A percentile compares a stretch with the other conserved stretches of the same genome.
Evolutionary conservation across 2,888 invertebrate genomes (phyloP).

Genomic region (Brachyptera putata): DNA sequence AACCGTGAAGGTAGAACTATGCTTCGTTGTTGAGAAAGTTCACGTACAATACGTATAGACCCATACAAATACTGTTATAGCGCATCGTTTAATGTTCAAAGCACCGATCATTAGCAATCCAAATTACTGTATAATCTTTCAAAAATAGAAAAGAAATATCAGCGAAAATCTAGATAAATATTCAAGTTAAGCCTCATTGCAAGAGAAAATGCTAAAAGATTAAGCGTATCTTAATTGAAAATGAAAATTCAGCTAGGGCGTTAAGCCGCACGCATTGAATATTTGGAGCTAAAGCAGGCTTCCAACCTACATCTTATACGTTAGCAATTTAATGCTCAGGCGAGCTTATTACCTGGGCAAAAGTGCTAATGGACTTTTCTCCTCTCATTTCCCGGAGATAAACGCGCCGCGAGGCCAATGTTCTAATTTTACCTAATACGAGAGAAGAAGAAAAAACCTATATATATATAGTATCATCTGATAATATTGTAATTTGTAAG

Average conservation of each 20-base stretch:
- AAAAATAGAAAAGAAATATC: not conserved
- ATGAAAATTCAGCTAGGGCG: constrained; percentile 17
- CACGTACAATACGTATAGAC: no score
- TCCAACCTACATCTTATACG: no score
- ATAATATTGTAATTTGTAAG: constrained; percentile 16
- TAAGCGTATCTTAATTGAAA: constrained; percentile 16
- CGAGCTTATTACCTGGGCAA: constrained; percentile 4
- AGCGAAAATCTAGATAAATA: not conserved
- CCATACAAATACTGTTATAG: no score
- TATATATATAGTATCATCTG: no score
- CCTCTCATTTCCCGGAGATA: constrained; percentile 15
- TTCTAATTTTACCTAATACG: constrained; percentile 5
- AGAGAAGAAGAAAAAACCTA: not conserved
- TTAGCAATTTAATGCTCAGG: no score
- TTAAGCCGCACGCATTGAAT: no score
- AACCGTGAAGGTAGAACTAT: not conserved
- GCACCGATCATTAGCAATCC: not conserved
- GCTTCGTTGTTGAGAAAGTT: not conserved
- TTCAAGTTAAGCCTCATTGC: no score
- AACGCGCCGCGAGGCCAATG: not conserved
- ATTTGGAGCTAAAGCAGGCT: no score
- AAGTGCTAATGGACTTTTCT: constrained; percentile 15
- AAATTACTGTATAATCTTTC: not conserved
- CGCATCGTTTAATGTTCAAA: not conserved
- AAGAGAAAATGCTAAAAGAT: constrained; percentile 3